phyloP scores from a whole-genome alignment of 2,888 invertebrate species.

The Drosophila aldrichi region DNA sequence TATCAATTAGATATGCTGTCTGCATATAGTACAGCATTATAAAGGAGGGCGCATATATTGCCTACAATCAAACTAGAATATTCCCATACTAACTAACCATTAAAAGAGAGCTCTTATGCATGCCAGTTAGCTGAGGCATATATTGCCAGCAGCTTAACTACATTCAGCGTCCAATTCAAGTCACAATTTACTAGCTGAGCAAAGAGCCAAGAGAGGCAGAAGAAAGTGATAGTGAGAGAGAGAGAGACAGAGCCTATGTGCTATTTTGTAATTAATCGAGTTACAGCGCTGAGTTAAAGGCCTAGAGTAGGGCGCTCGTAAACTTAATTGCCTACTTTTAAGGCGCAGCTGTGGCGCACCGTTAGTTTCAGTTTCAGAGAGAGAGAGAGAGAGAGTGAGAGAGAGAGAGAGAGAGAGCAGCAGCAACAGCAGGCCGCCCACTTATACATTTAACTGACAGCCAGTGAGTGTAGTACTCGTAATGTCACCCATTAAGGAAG shows the following conservation, averaged over 20 bases:
- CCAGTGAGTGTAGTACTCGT: conserved; percentile 35
- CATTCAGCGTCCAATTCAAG: conserved; percentile 10
- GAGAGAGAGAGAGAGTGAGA: conserved; percentile 1
- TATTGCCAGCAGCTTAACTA: conserved; percentile 7
- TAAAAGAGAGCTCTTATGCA: conserved; percentile 4
- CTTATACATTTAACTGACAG: conserved; percentile 22
- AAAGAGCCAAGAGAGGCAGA: conserved; percentile 27
- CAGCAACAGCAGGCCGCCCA: neutral
- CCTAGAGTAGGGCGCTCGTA: conserved; percentile 63
- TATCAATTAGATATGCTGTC: too few relatives aligned
- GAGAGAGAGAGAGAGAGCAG: neutral
- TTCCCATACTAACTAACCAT: conserved; percentile 6
- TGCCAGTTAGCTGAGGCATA: conserved; percentile 2
- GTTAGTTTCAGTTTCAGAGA: conserved; percentile 58
- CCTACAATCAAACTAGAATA: neutral
- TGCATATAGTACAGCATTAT: neutral
- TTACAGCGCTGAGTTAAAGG: conserved; percentile 27
- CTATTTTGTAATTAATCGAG: conserved; percentile 67
- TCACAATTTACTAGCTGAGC: conserved; percentile 18
- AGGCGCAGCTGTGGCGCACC: conserved; percentile 64
- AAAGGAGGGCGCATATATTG: neutral
- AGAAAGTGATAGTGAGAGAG: conserved; percentile 7
- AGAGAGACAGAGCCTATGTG: conserved; percentile 15
- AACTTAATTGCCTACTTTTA: conserved; percentile 72
- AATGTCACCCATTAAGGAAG: conserved; percentile 74